A percentile compares a stretch with the other conserved stretches of the same genome.
Conservation (phyloP, 2,797 vertebrate genomes). For the Pogoniulus pusillus region DNA sequence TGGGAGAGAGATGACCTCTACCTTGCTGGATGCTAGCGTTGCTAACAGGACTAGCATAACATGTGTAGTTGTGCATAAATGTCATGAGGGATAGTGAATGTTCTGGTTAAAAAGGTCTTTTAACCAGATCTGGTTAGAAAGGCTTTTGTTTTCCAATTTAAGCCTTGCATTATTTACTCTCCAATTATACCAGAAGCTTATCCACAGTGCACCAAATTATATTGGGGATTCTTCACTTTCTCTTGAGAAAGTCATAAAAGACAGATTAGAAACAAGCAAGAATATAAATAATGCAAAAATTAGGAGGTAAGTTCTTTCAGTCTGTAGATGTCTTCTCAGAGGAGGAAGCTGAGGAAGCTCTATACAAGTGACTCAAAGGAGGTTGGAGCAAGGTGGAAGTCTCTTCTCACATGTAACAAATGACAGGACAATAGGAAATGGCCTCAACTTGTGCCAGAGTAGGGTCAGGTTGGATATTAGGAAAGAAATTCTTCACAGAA, state of each 20-base stretch:
- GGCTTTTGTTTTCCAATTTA: neutral
- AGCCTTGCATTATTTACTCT: neutral
- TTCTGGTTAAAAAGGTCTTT: neutral
- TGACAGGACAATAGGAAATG: too few relatives aligned
- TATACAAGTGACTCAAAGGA: too few relatives aligned
- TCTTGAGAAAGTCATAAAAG: neutral
- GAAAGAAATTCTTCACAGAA: too few relatives aligned
- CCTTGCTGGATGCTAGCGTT: slow-evolving; percentile 3
- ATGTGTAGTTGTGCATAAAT: neutral
- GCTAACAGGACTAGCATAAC: neutral
- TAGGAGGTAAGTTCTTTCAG: slow-evolving; percentile 44
- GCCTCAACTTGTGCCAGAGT: too few relatives aligned
- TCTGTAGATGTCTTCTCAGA: neutral
- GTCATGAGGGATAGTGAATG: neutral
- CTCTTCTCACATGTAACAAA: too few relatives aligned
- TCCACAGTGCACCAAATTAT: neutral
- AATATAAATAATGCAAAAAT: slow-evolving; percentile 53
- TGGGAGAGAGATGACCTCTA: slow-evolving; percentile 40
- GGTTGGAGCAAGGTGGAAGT: too few relatives aligned
- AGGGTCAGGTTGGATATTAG: too few relatives aligned
- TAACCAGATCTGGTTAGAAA: neutral
- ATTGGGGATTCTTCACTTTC: neutral
- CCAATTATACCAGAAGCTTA: neutral
- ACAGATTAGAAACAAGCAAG: slow-evolving; percentile 7
- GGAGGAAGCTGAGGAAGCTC: too few relatives aligned